phyloP scores from a whole-genome alignment of 2,888 invertebrate species.

The Aphodius sticticus region DNA sequence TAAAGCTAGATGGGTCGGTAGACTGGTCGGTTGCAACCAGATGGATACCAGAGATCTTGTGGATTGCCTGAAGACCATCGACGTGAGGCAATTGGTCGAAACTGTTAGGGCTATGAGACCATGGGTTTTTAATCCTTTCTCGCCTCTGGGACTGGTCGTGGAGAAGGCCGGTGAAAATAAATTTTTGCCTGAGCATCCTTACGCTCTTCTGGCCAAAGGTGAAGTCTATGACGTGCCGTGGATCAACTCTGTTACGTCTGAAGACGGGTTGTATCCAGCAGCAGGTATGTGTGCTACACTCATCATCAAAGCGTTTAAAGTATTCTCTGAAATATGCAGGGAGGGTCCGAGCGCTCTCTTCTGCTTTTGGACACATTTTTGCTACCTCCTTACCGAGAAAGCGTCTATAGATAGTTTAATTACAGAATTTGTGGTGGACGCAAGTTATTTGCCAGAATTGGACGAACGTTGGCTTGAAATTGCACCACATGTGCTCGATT shows the following conservation, averaged over 20 bases:
- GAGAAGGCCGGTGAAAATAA: slow-evolving; percentile 57
- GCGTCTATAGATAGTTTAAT: background rate
- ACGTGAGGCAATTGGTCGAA: slow-evolving; percentile 66
- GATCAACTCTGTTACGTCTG: slow-evolving; percentile 66
- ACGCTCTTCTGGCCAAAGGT: slow-evolving; percentile 65
- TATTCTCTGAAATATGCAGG: no score
- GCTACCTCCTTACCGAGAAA: no score
- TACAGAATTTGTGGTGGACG: slow-evolving; percentile 52
- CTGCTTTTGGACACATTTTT: background rate
- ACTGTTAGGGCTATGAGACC: slow-evolving; percentile 49
- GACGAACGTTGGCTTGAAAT: slow-evolving; percentile 68
- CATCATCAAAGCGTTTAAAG: background rate
- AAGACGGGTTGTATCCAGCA: slow-evolving; percentile 75
- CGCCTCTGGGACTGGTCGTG: slow-evolving; percentile 72
- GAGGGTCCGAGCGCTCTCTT: no score
- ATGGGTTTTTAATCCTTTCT: slow-evolving; percentile 63
- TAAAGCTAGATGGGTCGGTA: slow-evolving; percentile 67
- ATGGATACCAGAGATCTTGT: slow-evolving; percentile 63
- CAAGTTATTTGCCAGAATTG: slow-evolving; percentile 54
- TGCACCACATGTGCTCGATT: slow-evolving; percentile 70
- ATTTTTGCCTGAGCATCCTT: slow-evolving; percentile 71
- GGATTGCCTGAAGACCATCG: slow-evolving; percentile 67
- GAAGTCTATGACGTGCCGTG: slow-evolving; percentile 64
- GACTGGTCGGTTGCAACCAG: slow-evolving; percentile 68
- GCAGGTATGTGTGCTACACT: slow-evolving; percentile 60